Conservation (phyloP, 2,113 vertebrate species). For the Meles meles region DNA sequence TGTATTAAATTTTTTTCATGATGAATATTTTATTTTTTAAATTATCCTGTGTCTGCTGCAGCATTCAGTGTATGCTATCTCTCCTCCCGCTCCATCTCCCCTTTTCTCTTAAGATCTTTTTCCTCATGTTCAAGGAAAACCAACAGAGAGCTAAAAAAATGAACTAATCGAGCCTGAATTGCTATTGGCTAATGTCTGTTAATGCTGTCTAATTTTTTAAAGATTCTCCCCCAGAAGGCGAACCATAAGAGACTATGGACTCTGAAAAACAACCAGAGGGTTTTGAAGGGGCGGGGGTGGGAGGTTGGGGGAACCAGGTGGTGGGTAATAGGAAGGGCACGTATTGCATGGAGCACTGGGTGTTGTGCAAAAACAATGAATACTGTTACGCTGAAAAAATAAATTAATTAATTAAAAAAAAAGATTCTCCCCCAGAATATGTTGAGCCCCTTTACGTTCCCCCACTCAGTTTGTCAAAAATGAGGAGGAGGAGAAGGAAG, state of each 20-base stretch:
- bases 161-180: constrained; percentile 61
- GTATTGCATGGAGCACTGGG: too few relatives aligned
- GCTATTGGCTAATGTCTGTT: constrained; percentile 71
- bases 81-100: background rate
- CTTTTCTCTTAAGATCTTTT: constrained; percentile 43
- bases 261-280: too few relatives aligned
- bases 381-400: too few relatives aligned
- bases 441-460: background rate
- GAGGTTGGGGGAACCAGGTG: too few relatives aligned
- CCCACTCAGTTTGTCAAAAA: constrained; percentile 19
- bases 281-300: too few relatives aligned
- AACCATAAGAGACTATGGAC: too few relatives aligned
- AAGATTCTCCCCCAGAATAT: constrained; percentile 15
- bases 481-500: constrained; percentile 25
- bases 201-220: background rate
- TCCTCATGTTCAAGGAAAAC: constrained; percentile 68
- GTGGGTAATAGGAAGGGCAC: too few relatives aligned
- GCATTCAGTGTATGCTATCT: constrained; percentile 41
- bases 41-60: constrained; percentile 60
- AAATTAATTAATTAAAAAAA: too few relatives aligned
- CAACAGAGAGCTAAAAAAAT: constrained; percentile 57
- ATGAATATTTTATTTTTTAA: constrained; percentile 72
- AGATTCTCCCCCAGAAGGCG: background rate
- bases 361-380: too few relatives aligned
- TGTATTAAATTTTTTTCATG: constrained; percentile 60